Evolutionary conservation across 2,113 vertebrate species (phyloP).

Genomic region (Tapirus terrestris): DNA sequence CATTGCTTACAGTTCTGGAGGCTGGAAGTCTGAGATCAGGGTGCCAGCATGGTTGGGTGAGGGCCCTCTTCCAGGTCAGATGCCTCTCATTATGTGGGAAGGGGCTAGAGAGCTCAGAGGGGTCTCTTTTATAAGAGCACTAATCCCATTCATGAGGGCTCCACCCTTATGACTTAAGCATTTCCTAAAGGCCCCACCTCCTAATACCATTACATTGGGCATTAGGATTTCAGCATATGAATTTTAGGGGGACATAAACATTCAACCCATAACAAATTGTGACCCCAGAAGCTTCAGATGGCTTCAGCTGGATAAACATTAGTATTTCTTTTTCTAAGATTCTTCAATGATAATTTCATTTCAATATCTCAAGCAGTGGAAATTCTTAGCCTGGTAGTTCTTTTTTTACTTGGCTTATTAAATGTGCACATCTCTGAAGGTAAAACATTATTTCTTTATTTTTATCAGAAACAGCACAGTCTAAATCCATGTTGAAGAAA

Average conservation of each 20-base stretch:
- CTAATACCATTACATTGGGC: neutral
- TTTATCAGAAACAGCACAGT: neutral
- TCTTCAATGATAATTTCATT: neutral
- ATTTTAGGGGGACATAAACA: neutral
- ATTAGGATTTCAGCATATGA: neutral
- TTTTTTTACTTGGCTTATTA: neutral
- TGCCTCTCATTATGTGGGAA: neutral
- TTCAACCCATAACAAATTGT: neutral
- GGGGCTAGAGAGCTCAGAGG: too few species aligned
- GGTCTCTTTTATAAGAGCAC: neutral
- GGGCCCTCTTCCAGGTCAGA: neutral
- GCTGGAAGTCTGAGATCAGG: neutral
- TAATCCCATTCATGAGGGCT: neutral
- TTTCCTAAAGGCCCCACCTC: neutral
- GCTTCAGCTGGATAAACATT: neutral
- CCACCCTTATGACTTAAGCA: neutral
- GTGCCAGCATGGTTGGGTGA: neutral
- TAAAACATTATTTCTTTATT: constrained; percentile 1
- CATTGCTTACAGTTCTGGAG: neutral
- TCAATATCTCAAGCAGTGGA: neutral
- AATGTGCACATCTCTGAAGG: neutral
- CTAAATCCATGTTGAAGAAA: neutral
- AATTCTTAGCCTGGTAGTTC: neutral
- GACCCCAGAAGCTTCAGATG: neutral
- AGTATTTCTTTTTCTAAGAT: neutral